These are phyloP conservation scores for Drosophila paramelanica DNA, from an alignment of 2,888 invertebrate species.

Conservation along the genomic window DNA sequence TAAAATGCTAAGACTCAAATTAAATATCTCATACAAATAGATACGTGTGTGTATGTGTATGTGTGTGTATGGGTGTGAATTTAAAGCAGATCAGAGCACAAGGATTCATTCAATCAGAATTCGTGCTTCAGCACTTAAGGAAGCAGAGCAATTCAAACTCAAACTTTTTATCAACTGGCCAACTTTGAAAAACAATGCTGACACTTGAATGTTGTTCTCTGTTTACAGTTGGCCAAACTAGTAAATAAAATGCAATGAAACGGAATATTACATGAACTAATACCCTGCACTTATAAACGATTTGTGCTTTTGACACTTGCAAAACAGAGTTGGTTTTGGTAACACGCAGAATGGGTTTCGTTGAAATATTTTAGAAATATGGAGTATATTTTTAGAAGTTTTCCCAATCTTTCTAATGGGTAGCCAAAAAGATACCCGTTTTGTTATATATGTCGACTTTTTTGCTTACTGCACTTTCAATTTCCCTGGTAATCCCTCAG, in stretches of 20 bases:
- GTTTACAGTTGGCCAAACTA: slow-evolving; percentile 10
- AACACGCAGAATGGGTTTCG: no score
- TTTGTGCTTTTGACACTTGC: no score
- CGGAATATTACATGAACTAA: not conserved
- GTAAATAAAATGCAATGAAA: not conserved
- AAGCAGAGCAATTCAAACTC: slow-evolving; percentile 11
- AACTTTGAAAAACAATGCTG: slow-evolving; percentile 34
- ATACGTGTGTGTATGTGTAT: not conserved
- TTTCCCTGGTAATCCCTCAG: not conserved
- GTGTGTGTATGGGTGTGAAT: not conserved
- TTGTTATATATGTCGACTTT: not conserved
- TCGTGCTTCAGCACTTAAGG: slow-evolving; percentile 5
- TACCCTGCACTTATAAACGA: not conserved
- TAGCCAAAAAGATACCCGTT: not conserved
- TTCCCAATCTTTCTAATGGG: not conserved
- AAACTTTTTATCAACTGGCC: slow-evolving; percentile 52
- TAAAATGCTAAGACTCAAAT: slow-evolving; percentile 47
- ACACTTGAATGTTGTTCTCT: slow-evolving; percentile 45
- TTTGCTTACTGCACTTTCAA: not conserved
- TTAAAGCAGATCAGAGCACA: slow-evolving; percentile 9
- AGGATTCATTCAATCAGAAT: slow-evolving; percentile 49
- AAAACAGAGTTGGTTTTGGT: not conserved
- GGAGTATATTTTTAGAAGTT: no score
- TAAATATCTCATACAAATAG: slow-evolving; percentile 26
- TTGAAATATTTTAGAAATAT: no score